Conservation (phyloP, 2,113 vertebrate genomes). For the Pollimyrus isidori region DNA sequence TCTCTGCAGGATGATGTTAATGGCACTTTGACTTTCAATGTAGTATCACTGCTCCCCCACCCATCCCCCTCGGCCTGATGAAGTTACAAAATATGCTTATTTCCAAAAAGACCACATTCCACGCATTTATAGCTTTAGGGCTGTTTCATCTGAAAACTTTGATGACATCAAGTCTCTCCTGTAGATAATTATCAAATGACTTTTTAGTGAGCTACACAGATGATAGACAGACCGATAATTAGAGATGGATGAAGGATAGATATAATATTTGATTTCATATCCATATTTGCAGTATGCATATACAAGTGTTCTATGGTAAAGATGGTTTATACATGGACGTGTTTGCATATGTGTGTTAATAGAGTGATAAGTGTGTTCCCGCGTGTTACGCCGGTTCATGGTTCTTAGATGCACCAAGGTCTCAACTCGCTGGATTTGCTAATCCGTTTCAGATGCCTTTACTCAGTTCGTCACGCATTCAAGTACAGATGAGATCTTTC, state of each 20-base stretch:
- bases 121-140: neutral
- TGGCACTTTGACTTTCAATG: constrained; percentile 19
- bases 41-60: neutral
- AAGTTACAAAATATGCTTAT: constrained; percentile 10
- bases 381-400: neutral
- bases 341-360: neutral
- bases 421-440: neutral
- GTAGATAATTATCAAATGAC: neutral
- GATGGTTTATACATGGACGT: neutral
- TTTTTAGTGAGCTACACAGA: neutral
- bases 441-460: neutral
- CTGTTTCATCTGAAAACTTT: neutral
- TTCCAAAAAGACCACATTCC: neutral
- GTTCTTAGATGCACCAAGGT: neutral
- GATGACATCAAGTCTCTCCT: neutral
- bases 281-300: neutral
- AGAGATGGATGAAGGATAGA: neutral
- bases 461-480: neutral
- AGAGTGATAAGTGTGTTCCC: neutral
- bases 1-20: neutral
- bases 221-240: neutral
- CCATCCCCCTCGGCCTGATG: neutral
- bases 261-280: neutral
- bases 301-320: neutral
- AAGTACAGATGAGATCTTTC: neutral